phyloP scores from a whole-genome alignment of 2,797 vertebrate species.

The Intellagama lesueurii region DNA sequence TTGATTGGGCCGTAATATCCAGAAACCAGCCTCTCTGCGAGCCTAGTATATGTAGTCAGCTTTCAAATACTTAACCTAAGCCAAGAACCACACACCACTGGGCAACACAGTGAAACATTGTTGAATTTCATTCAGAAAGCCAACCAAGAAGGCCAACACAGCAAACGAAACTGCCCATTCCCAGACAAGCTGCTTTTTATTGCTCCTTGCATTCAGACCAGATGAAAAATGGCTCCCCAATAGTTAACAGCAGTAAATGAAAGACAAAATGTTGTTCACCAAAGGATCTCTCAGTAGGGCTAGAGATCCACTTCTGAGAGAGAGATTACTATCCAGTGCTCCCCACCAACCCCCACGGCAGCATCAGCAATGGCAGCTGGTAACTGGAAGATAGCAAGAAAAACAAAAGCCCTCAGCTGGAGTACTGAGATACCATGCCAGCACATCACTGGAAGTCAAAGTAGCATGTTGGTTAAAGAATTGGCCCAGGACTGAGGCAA shows the following conservation, averaged over 20 bases:
- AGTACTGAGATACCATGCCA: background rate
- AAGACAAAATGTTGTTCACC: background rate
- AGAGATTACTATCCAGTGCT: background rate
- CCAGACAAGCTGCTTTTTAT: background rate
- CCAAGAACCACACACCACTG: background rate
- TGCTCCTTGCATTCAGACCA: background rate
- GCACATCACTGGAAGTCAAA: background rate
- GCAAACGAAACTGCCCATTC: conserved; percentile 5
- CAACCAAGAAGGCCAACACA: conserved; percentile 42
- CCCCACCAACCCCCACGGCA: background rate
- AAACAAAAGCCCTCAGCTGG: no score
- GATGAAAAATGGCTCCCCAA: background rate
- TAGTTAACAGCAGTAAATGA: background rate
- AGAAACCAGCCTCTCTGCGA: background rate
- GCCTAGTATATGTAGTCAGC: background rate
- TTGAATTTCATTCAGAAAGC: conserved; percentile 15
- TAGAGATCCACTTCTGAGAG: no score
- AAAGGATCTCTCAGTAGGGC: background rate
- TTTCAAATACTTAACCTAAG: background rate
- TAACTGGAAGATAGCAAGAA: background rate
- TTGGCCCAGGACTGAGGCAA: background rate
- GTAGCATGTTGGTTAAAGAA: background rate
- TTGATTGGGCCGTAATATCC: background rate
- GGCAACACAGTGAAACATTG: background rate
- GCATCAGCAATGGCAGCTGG: background rate